These are phyloP conservation scores for Athetis lepigone DNA, from an alignment of 2,888 invertebrate genomes.

Conservation along the genomic window DNA sequence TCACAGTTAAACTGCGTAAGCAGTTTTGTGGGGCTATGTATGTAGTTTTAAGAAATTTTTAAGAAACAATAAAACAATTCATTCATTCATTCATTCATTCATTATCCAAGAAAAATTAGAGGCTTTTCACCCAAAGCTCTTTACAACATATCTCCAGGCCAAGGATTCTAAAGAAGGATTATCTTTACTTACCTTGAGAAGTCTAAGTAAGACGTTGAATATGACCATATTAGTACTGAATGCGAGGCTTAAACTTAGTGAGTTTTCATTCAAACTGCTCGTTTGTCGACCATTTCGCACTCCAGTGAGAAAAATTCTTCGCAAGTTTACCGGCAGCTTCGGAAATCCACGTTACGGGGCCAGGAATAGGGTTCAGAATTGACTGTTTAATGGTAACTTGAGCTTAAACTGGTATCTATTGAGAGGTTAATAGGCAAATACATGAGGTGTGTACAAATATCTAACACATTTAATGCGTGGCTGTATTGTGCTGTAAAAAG, in stretches of 20 bases:
- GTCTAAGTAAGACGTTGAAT: constrained; percentile 2
- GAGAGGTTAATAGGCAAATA: constrained; percentile 56
- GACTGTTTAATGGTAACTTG: not conserved
- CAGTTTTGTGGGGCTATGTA: too few species aligned
- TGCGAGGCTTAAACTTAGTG: constrained; percentile 3
- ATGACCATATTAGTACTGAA: constrained; percentile 12
- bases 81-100: too few species aligned
- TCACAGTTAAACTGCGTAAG: too few species aligned
- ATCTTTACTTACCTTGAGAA: constrained; percentile 17
- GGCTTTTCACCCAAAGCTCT: not conserved
- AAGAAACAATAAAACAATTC: too few species aligned
- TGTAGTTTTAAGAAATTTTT: too few species aligned
- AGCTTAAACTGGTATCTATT: constrained; percentile 50
- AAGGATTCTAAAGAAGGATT: constrained; percentile 24
- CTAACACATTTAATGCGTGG: constrained; percentile 29
- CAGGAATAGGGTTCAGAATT: constrained; percentile 13
- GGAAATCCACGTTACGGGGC: constrained; percentile 2
- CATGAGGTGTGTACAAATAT: constrained; percentile 34
- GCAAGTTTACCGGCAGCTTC: not conserved
- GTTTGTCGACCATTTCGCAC: constrained; percentile 61
- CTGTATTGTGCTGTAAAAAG: constrained; percentile 22
- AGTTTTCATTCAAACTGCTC: constrained; percentile 44
- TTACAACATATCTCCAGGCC: constrained; percentile 23
- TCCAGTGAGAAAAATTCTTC: constrained; percentile 63
- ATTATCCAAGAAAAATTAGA: constrained; percentile 12